Conservation (phyloP, 2,797 vertebrate genomes). For the Bufotes viridis region DNA sequence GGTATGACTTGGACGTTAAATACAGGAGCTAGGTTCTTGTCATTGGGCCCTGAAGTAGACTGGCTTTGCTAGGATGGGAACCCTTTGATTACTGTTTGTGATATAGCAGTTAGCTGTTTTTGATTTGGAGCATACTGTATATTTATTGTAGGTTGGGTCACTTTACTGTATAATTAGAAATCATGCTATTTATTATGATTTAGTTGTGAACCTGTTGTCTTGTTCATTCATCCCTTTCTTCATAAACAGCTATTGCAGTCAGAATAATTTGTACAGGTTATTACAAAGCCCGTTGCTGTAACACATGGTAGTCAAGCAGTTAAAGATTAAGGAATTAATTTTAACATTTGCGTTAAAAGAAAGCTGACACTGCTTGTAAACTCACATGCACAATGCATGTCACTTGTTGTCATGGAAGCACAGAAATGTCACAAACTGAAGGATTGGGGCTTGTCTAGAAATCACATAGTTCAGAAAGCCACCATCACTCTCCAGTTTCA, state of each 20-base stretch:
- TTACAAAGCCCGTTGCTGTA: constrained; percentile 18
- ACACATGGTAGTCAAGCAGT: constrained; percentile 41
- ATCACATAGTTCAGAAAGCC: constrained; percentile 56
- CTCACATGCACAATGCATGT: constrained; percentile 47
- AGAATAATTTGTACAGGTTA: constrained; percentile 29
- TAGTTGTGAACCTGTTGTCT: too few species aligned
- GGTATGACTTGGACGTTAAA: too few species aligned
- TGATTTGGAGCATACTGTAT: too few species aligned
- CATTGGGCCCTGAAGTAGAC: too few species aligned
- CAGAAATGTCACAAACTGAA: constrained; percentile 62
- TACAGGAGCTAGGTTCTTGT: too few species aligned
- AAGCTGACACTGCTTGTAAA: constrained; percentile 65
- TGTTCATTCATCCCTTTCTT: too few species aligned
- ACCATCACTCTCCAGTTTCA: constrained; percentile 35
- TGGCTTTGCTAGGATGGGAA: too few species aligned
- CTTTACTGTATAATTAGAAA: too few species aligned
- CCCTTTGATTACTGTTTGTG: too few species aligned
- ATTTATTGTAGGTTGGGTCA: too few species aligned
- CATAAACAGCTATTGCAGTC: neutral
- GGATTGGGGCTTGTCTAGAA: constrained; percentile 52
- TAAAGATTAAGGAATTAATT: constrained; percentile 57
- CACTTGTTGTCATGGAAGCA: constrained; percentile 75
- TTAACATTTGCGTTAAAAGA: constrained; percentile 62
- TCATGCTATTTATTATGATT: too few species aligned
- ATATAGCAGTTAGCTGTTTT: too few species aligned